Base-by-base conservation (phyloP, 2,888 invertebrate genomes). In the Sarcophaga carnaria region DNA sequence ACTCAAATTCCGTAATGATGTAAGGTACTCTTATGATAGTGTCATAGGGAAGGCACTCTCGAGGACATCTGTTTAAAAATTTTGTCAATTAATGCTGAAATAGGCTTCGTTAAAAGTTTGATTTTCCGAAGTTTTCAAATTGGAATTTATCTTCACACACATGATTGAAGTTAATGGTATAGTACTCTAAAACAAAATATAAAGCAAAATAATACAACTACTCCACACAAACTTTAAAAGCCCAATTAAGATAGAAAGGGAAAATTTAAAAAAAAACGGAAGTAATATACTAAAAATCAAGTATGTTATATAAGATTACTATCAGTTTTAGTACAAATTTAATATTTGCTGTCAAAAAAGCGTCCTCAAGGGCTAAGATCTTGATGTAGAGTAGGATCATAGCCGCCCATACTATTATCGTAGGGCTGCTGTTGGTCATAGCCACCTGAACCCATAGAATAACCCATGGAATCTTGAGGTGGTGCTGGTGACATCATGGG, bases 401-500 rank as follows among this genome's bases (percentile, higher is more conserved):
- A 98, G 90, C 97, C 97, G 89, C 97, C 97, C 95, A 97, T 97
- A 93, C 97, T 96, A 91, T 97, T 97, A 94, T 97, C 97, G 94
- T 97, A 97, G 89, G 96, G 96, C 90, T 97, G 96, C 94, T 97
- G 96, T 92, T 97, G 97, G 94, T 98, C 98, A 93, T 97, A 98
- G 88, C 97, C 97, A 93, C 96, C 97, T 92, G 98, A 97, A 88
- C 97, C 97, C 96, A 98, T 97, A 90, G 97, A 97, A 94, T 98
- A 98, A 88, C 97, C 97, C 96, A 98, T 97, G 91, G 97, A 97
- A 94, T 98, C 98, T 94, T 97, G 97, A 85, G 97, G 96, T 87
- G 97, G 97, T 91, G 97, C 98, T 90, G 98, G 98, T 85, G 97
- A 98, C 97, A 98, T 98, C 97, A 98, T 97, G 82, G 98, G 98